Evolutionary conservation across 2,113 vertebrate species (phyloP).

Genomic region (Genyomyrus donnyi): DNA sequence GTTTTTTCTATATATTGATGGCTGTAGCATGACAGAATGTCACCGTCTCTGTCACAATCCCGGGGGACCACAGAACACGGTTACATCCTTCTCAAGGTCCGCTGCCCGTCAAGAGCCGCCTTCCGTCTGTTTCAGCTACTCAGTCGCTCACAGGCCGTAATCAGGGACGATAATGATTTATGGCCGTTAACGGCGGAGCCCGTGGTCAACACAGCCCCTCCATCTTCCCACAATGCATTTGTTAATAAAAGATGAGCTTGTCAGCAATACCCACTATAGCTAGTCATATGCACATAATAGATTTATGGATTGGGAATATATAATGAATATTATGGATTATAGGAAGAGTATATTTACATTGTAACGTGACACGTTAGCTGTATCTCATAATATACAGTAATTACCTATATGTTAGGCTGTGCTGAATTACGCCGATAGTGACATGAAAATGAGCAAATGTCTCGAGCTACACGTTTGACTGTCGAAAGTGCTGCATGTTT

Average conservation of each 20-base stretch:
- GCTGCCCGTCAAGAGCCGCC: background rate
- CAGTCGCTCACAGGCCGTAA: background rate
- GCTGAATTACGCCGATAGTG: background rate
- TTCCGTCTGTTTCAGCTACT: background rate
- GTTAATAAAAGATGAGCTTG: background rate
- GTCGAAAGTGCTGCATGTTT: background rate
- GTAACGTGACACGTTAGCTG: background rate
- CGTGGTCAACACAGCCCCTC: background rate
- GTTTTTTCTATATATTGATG: background rate
- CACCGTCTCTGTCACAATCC: background rate
- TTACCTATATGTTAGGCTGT: background rate
- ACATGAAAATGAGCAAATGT: background rate
- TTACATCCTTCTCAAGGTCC: background rate
- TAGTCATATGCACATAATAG: background rate
- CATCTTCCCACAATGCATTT: background rate
- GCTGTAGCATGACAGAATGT: background rate
- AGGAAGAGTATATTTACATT: conserved; percentile 5
- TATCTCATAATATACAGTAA: background rate
- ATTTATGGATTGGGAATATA: background rate
- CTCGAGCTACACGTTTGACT: background rate
- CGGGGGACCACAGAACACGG: background rate
- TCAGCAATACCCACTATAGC: background rate
- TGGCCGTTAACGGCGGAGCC: background rate
- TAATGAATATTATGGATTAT: background rate
- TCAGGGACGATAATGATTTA: background rate